phyloP scores from a whole-genome alignment of 1,140 invertebrate genomes.

The Philaenus spumarius region DNA sequence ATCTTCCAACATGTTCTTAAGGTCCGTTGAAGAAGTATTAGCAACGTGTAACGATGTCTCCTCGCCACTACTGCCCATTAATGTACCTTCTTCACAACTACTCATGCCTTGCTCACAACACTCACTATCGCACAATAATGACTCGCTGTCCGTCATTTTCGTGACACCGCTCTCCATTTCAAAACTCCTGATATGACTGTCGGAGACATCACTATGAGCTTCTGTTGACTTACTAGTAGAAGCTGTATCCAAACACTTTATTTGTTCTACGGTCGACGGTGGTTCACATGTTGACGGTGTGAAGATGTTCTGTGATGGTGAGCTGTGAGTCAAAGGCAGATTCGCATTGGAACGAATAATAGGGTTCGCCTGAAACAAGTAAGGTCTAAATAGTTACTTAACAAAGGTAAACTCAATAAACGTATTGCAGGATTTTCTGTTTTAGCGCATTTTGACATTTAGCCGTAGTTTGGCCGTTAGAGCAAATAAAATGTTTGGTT shows the following conservation, averaged over 20 bases:
- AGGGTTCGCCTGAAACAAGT: too few relatives aligned
- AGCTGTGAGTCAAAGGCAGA: background rate
- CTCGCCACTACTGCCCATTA: constrained; percentile 52
- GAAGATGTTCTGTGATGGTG: background rate
- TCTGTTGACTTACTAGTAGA: background rate
- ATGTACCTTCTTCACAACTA: constrained; percentile 51
- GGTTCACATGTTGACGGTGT: background rate
- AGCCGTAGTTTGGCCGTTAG: too few relatives aligned
- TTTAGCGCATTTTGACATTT: too few relatives aligned
- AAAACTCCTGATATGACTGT: too few relatives aligned
- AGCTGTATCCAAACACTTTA: background rate
- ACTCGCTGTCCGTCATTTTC: background rate
- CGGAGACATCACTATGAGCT: too few relatives aligned
- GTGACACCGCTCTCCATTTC: too few relatives aligned
- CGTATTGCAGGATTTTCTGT: too few relatives aligned
- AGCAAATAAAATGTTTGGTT: too few relatives aligned
- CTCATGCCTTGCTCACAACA: constrained; percentile 32
- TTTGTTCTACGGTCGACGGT: background rate
- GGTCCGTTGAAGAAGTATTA: constrained; percentile 36
- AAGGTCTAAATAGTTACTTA: too few relatives aligned
- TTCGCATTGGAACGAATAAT: background rate
- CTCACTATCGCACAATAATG: background rate
- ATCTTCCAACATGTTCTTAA: constrained; percentile 54
- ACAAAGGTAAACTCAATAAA: too few relatives aligned
- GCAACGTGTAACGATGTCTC: constrained; percentile 42